Base-by-base conservation (phyloP, 1,140 invertebrate species). In the Orchestia grillus region DNA sequence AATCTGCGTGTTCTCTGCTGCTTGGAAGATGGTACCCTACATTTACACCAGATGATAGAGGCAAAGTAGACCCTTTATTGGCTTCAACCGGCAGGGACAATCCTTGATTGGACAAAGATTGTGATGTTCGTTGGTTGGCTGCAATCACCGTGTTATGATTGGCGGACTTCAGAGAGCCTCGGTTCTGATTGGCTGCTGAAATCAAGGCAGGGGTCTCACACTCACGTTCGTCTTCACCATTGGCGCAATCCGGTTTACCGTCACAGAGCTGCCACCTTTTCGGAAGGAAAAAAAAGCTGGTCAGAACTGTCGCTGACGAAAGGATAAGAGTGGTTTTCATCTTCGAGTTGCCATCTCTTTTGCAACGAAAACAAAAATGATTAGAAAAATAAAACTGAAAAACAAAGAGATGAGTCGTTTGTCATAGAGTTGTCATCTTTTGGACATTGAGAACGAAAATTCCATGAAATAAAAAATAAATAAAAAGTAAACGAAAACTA, bases 191-290 rank as follows among this genome's bases (percentile, higher is more conserved):
- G n/a, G 88, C 88, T 90, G 88, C n/a, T 11, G 88, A 90, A 41
- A 4, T 41, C 6, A 19, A 3, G 43, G 88, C 41, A 42, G 36
- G 15, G 36, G 4, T 42, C 41, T 41, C 95, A 57, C 96, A 97
- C 45, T 96, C 47, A 36, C 95, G 87, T 44, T 97, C 96, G 57
- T 97, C 96, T 90, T 97, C 96, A 16, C 96, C 96, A 15, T 95
- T 90, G 28, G 91, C 57, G 41, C 96, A 97, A 77, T 97, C 96
- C 92, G 95, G 92, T n/a, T 96, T 96, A 28, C 96, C 96, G 62
- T 97, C 96, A 45, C 96, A 97, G 36, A 97, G 77, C 45, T 96
- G 96, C 96, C 95, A 96, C 42, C 96, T 96, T 44, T 87, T 87
- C 43, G 42, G 62, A 88, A 44, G 44, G 41, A 96, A 90, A 42